Conservation (phyloP, 92 coral and sea anemone genomes). For the Meandrina meandrites region DNA sequence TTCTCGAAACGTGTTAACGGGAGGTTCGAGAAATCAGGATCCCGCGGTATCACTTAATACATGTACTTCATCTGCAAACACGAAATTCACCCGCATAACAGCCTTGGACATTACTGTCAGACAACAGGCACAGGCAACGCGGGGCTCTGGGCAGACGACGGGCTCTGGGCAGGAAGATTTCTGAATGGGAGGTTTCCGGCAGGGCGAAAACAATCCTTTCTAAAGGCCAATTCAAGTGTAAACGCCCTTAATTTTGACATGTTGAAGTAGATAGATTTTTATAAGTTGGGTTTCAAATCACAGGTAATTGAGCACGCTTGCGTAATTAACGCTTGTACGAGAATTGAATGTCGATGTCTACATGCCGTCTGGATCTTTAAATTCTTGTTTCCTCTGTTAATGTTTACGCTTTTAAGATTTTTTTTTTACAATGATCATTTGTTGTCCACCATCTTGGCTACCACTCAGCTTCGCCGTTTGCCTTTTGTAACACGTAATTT, state of each 20-base stretch:
- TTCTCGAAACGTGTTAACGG: no score
- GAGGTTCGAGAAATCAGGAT: no score
- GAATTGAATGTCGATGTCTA: not conserved
- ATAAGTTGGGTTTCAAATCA: not conserved
- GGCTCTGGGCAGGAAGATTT: no score
- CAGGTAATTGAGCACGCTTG: not conserved
- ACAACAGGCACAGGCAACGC: no score
- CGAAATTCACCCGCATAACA: no score
- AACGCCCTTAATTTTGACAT: not conserved
- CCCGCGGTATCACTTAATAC: no score
- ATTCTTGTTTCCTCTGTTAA: not conserved
- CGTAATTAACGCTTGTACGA: not conserved
- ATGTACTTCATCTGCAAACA: no score
- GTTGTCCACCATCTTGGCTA: conserved; percentile 26
- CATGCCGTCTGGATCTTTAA: conserved; percentile 4
- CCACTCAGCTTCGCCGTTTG: conserved; percentile 98
- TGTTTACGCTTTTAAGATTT: conserved; percentile 7
- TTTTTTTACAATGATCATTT: conserved; percentile 9
- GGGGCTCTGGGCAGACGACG: no score
- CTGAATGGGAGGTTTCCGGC: no score
- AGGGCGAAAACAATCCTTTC: not conserved
- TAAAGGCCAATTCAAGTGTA: no score
- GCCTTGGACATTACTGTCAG: no score
- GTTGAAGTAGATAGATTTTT: no score
- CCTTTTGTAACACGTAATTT: conserved; percentile 93